A percentile compares a stretch with the other conserved stretches of the same genome.
phyloP scores from a whole-genome alignment of 2,888 invertebrate species.

The Lepeophtheirus nordmannii region DNA sequence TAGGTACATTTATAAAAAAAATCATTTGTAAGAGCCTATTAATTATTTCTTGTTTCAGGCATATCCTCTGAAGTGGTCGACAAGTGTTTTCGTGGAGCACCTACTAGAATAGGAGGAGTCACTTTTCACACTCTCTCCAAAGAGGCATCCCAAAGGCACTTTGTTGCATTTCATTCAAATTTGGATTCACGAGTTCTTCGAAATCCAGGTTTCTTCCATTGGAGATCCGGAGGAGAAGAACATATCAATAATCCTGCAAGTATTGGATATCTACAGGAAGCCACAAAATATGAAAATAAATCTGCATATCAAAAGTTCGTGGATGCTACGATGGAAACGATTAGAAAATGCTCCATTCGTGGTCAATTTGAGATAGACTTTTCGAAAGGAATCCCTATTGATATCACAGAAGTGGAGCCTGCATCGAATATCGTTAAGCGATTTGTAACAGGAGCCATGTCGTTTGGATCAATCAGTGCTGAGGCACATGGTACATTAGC shows the following conservation, averaged over 20 bases:
- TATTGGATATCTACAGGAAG: constrained; percentile 67
- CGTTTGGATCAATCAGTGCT: constrained; percentile 86
- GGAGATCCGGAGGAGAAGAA: constrained; percentile 91
- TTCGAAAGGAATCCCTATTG: constrained; percentile 14
- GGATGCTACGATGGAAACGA: constrained; percentile 69
- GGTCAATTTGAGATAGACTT: constrained; percentile 74
- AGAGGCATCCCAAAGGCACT: constrained; percentile 67
- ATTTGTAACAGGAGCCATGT: constrained; percentile 87
- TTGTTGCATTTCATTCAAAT: constrained; percentile 51
- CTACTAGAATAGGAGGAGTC: constrained; percentile 67
- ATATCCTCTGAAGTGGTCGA: constrained; percentile 70
- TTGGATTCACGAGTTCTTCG: constrained; percentile 58
- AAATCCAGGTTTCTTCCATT: constrained; percentile 87
- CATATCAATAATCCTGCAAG: constrained; percentile 90
- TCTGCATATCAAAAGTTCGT: constrained; percentile 68
- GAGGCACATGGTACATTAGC: constrained; percentile 92
- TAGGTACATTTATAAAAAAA: too few relatives aligned
- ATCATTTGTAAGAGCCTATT: too few relatives aligned
- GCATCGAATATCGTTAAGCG: constrained; percentile 88
- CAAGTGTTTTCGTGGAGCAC: constrained; percentile 71
- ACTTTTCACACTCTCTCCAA: constrained; percentile 69
- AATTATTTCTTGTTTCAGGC: not conserved
- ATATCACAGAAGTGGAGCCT: constrained; percentile 69
- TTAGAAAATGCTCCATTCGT: constrained; percentile 68
- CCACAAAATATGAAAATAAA: constrained; percentile 59